A percentile compares a stretch with the other conserved stretches of the same genome.
These are phyloP conservation scores for Parazoanthus swiftii DNA, from an alignment of 92 coral and sea anemone species.

Conservation along the genomic window DNA sequence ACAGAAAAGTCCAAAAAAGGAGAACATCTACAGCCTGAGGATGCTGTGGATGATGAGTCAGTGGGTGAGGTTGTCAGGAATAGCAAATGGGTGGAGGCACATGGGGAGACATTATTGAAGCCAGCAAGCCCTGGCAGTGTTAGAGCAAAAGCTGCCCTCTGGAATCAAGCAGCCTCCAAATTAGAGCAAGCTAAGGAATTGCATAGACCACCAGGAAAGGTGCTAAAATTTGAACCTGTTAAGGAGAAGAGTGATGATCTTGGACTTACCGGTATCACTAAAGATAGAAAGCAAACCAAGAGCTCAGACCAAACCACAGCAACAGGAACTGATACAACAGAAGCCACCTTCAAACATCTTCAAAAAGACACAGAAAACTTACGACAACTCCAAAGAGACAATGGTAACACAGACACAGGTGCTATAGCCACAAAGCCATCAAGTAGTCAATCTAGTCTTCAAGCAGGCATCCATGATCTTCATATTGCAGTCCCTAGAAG, in stretches of 20 bases:
- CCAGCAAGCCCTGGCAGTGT: conserved; percentile 42
- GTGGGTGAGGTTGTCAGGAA: conserved; percentile 25
- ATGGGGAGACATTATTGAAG: neutral
- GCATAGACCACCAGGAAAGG: neutral
- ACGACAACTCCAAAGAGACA: neutral
- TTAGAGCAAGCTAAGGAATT: neutral
- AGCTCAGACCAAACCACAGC: neutral
- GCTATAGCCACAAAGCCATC: neutral
- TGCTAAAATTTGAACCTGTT: neutral
- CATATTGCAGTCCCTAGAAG: neutral
- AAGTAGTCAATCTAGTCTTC: neutral
- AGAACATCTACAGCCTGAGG: neutral
- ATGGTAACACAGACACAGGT: neutral
- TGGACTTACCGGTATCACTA: neutral
- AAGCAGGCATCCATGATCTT: neutral
- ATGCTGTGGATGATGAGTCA: neutral
- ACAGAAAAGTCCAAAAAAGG: neutral
- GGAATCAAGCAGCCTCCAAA: conserved; percentile 24
- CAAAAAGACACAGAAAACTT: neutral
- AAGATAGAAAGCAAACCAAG: neutral
- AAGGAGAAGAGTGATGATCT: neutral
- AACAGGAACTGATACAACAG: neutral
- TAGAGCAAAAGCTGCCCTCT: conserved; percentile 31
- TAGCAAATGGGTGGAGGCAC: conserved; percentile 37
- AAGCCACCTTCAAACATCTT: neutral